Evolutionary conservation across 2,888 invertebrate species (phyloP).

Genomic region (Tanaodytes sp.): DNA sequence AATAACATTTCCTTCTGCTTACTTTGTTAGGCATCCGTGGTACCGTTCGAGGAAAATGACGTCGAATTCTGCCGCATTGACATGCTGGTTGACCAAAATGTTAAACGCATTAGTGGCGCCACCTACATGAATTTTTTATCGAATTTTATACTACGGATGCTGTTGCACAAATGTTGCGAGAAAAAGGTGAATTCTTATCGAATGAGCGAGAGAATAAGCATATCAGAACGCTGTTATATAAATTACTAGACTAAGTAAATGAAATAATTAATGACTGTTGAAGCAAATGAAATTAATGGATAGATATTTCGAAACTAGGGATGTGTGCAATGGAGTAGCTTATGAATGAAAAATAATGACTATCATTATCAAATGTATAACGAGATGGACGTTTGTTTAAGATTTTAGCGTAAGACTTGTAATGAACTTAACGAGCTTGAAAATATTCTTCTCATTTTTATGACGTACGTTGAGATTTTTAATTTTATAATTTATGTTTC

Average conservation of each 20-base stretch:
- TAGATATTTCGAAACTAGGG: constrained; percentile 64
- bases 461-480: no score
- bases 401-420: no score
- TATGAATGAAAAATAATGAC: constrained; percentile 35
- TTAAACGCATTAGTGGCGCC: constrained; percentile 8
- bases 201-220: constrained; percentile 63
- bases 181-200: constrained; percentile 55
- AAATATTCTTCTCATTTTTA: no score
- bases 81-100: no score
- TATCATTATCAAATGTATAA: constrained; percentile 24
- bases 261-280: constrained; percentile 63
- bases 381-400: constrained; percentile 37
- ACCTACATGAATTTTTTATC: constrained; percentile 19
- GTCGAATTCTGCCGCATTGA: no score
- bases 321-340: constrained; percentile 67
- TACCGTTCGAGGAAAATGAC: no score
- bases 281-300: constrained; percentile 58
- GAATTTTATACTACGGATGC: constrained; percentile 22
- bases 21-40: no score
- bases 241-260: constrained; percentile 56
- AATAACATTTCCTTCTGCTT: no score
- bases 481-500: no score
- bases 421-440: no score
- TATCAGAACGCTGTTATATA: constrained; percentile 71
- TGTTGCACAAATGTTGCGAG: constrained; percentile 50